These are phyloP conservation scores for Chydorus sphaericus DNA, from an alignment of 2,888 invertebrate species.

Conservation along the genomic window DNA sequence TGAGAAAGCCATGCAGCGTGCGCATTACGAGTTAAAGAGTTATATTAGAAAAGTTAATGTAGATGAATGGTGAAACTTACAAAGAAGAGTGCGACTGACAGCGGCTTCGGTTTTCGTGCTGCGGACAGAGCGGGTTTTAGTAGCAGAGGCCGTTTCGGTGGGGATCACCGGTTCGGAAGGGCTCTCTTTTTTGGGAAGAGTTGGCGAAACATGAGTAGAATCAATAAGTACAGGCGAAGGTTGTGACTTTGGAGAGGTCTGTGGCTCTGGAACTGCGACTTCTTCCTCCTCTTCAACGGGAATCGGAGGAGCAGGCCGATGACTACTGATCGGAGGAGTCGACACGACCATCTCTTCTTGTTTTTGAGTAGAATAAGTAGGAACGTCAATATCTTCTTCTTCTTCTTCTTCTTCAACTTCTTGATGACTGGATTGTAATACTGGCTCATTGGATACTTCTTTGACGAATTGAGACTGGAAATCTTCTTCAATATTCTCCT, in stretches of 20 bases:
- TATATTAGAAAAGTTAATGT: too few species aligned
- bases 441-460: too few species aligned
- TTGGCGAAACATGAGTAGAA: not conserved
- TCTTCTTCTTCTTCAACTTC: not conserved
- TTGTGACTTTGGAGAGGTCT: not conserved
- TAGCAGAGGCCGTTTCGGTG: not conserved
- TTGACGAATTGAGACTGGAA: not conserved
- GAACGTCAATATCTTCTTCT: not conserved
- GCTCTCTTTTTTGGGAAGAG: not conserved
- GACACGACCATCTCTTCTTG: not conserved
- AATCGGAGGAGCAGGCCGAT: not conserved
- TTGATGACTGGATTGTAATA: not conserved
- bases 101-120: not conserved
- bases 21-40: not conserved
- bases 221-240: not conserved
- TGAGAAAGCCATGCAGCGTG: constrained; percentile 5
- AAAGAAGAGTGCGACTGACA: not conserved
- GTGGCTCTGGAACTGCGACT: not conserved
- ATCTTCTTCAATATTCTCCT: not conserved
- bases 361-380: too few species aligned
- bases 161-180: not conserved
- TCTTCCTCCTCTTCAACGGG: not conserved
- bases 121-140: not conserved
- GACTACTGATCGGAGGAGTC: not conserved
- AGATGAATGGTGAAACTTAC: too few species aligned